These are phyloP conservation scores for Acronicta psi DNA, from an alignment of 2,888 invertebrate species.

Conservation along the genomic window DNA sequence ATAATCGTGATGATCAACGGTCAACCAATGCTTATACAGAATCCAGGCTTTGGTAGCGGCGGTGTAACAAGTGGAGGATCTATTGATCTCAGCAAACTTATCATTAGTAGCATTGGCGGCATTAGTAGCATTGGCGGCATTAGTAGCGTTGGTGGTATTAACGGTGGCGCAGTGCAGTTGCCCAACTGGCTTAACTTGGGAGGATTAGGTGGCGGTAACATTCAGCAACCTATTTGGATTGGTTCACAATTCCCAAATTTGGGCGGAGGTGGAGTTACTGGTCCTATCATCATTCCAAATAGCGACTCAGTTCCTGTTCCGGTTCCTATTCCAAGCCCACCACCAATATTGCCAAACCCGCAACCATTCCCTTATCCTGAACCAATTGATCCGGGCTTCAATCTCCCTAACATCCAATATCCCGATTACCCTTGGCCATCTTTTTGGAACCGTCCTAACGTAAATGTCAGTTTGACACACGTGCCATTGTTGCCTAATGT, in stretches of 20 bases:
- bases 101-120: slow-evolving; percentile 5
- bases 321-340: slow-evolving; percentile 8
- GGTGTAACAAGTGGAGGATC: slow-evolving; percentile 14
- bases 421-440: slow-evolving; percentile 25
- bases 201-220: slow-evolving; percentile 5
- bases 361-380: slow-evolving; percentile 8
- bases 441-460: slow-evolving; percentile 9
- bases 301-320: slow-evolving; percentile 5
- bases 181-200: slow-evolving; percentile 23
- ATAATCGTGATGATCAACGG: slow-evolving; percentile 41
- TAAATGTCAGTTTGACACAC: slow-evolving; percentile 20
- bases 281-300: slow-evolving; percentile 6
- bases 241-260: slow-evolving; percentile 19
- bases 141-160: background rate
- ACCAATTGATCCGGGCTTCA: slow-evolving; percentile 17
- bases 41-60: slow-evolving; percentile 17
- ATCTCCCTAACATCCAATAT: background rate
- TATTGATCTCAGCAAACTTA: slow-evolving; percentile 9
- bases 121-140: too few species aligned
- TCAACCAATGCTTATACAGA: slow-evolving; percentile 36
- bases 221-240: slow-evolving; percentile 34
- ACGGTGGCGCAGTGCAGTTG: background rate
- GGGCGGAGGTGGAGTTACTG: slow-evolving; percentile 5
- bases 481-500: slow-evolving; percentile 5
- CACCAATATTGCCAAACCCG: background rate